Evolutionary conservation across 2,113 vertebrate species (phyloP).

Genomic region (Gracilinanus agilis): DNA sequence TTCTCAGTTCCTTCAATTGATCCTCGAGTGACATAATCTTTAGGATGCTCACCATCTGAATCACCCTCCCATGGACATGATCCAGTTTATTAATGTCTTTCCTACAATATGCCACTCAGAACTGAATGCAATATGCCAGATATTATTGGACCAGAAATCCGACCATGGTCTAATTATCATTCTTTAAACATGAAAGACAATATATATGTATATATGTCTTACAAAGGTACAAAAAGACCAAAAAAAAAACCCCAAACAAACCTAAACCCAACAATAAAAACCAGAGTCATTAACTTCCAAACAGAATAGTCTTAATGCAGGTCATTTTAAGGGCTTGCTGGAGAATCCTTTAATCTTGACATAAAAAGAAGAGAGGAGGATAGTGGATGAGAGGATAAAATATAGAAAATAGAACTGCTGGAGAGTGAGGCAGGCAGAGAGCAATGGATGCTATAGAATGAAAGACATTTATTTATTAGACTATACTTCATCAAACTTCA

Average conservation of each 20-base stretch:
- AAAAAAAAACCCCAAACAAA: slow-evolving; percentile 20
- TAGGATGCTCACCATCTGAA: background rate
- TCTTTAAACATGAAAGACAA: slow-evolving; percentile 57
- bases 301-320: slow-evolving; percentile 54
- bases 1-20: background rate
- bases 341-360: slow-evolving; percentile 67
- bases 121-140: background rate
- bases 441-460: background rate
- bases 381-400: slow-evolving; percentile 29
- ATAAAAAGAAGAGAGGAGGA: slow-evolving; percentile 48
- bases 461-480: slow-evolving; percentile 32
- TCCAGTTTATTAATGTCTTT: background rate
- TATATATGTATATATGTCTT: slow-evolving; percentile 12
- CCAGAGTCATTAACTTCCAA: slow-evolving; percentile 53
- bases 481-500: slow-evolving; percentile 9
- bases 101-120: background rate
- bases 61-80: background rate
- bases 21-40: background rate
- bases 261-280: background rate
- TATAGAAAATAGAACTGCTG: background rate
- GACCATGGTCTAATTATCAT: background rate
- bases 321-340: slow-evolving; percentile 60
- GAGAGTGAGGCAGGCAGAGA: slow-evolving; percentile 29
- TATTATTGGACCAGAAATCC: background rate
- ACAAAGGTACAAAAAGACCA: slow-evolving; percentile 34